These are phyloP conservation scores for Crypturellus undulatus DNA, from an alignment of 2,113 vertebrate species.

Conservation along the genomic window DNA sequence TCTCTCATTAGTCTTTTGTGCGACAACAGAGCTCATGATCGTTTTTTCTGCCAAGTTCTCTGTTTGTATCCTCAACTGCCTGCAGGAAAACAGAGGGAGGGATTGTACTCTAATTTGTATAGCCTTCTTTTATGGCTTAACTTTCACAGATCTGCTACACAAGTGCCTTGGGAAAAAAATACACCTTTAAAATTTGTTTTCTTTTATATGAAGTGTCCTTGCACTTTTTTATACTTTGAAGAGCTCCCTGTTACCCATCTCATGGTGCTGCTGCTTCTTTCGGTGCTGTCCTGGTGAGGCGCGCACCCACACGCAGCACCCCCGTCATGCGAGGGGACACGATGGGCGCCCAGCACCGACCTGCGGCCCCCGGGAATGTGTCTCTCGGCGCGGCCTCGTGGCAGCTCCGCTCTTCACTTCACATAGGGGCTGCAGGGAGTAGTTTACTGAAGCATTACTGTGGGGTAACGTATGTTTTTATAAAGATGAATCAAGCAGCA, in stretches of 20 bases:
- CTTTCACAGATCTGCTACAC: background rate
- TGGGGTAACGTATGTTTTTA: background rate
- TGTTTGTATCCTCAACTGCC: conserved; percentile 36
- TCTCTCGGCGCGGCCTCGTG: too few relatives aligned
- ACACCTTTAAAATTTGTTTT: background rate
- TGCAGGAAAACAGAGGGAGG: conserved; percentile 24
- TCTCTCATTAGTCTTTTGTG: conserved; percentile 27
- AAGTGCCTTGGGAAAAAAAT: background rate
- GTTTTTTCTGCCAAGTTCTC: conserved; percentile 49
- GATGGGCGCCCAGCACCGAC: too few relatives aligned
- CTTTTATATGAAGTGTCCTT: background rate
- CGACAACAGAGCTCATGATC: conserved; percentile 38
- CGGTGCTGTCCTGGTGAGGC: too few relatives aligned
- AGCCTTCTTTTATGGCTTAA: background rate
- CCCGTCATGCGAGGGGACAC: too few relatives aligned
- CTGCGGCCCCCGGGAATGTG: too few relatives aligned
- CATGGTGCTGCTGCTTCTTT: background rate
- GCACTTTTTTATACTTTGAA: background rate
- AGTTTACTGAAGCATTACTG: background rate
- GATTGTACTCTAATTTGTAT: background rate
- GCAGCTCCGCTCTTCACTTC: too few relatives aligned
- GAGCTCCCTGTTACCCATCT: background rate
- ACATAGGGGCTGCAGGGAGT: too few relatives aligned
- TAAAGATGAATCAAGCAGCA: background rate
- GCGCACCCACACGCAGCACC: too few relatives aligned